Evolutionary conservation across 2,888 invertebrate genomes (phyloP), one percentile per base, ranked within the genome.

Genomic region (Himalopsyche tibetana): DNA sequence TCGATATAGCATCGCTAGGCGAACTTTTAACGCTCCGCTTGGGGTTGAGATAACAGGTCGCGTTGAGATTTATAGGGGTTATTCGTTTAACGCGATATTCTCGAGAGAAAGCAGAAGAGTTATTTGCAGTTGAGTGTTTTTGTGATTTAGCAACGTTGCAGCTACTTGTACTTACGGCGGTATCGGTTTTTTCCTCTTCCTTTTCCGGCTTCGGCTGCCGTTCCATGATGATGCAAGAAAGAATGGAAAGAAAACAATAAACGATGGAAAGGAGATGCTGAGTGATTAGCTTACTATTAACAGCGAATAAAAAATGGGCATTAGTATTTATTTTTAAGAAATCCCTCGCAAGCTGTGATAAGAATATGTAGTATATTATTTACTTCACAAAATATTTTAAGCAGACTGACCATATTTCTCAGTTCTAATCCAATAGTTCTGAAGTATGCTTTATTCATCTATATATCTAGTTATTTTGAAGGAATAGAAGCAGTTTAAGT

Each of bases 161-260:
- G 80, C 85, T 82, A 83, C 82, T 87, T 85, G 90, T 92, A 92
- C 92, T 92, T 92, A 92, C 92, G 91, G 92, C 91, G 85, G 88
- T 89, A 88, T 89, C 89, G 55, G 89, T 87, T 83, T 90, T 90
- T 55, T 90, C 91, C 91, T 89, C 88, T 82, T 91, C 90, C 89
- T 90, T 91, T 88, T 90, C 91, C 88, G 82, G 83, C 83, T 90
- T 91, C 84, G 90, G 91, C 92, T 91, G 92, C 92, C 90, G 91
- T 91, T 87, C 88, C 88, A 82, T 89, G 88, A 42, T 88, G 88
- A 89, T 87, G 89, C 90, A 89, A 89, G 89, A 89, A 63, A 86
- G 83, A 84, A 85, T 82, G 85, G 82, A 56, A 89, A 89, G 89
- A 88, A 88, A 86, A 88, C 87, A 86, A 74, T 74, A 74, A 74